phyloP scores from a whole-genome alignment of 1,140 invertebrate species.

The Zaprionus vittiger region DNA sequence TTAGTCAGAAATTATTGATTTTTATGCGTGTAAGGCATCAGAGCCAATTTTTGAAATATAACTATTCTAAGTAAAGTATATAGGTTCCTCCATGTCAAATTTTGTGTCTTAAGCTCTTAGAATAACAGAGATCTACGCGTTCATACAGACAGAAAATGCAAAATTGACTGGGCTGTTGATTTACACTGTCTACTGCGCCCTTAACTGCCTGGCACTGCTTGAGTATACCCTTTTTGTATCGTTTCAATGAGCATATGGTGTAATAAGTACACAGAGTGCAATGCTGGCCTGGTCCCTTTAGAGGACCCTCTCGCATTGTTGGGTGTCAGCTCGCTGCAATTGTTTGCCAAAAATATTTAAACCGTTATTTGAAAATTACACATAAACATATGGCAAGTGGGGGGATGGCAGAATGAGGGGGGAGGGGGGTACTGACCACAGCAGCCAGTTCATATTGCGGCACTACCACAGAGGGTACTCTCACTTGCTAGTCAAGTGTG shows the following conservation, averaged over 20 bases:
- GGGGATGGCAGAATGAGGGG: background rate
- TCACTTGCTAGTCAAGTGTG: background rate
- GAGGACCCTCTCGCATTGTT: background rate
- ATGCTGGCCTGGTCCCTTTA: background rate
- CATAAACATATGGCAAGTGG: conserved; percentile 72
- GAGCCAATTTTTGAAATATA: accelerated
- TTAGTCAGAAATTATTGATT: background rate
- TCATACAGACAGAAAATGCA: background rate
- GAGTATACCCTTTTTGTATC: background rate
- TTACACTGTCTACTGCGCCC: background rate
- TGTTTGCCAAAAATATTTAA: conserved; percentile 82
- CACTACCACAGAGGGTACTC: background rate
- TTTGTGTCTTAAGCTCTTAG: background rate
- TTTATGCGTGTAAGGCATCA: accelerated
- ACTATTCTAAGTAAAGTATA: background rate
- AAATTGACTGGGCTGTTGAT: background rate
- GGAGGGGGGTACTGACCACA: conserved; percentile 33
- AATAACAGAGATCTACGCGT: background rate
- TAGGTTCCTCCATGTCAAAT: background rate
- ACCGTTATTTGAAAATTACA: conserved; percentile 80
- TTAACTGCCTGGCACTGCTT: background rate
- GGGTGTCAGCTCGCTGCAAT: conserved; percentile 45
- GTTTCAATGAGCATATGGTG: background rate
- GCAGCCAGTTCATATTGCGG: conserved; percentile 35
- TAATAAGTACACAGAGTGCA: background rate